A percentile compares a stretch with the other conserved stretches of the same genome.
Evolutionary conservation across 1,140 invertebrate species (phyloP).

Genomic region (Geopemphigus sp.): DNA sequence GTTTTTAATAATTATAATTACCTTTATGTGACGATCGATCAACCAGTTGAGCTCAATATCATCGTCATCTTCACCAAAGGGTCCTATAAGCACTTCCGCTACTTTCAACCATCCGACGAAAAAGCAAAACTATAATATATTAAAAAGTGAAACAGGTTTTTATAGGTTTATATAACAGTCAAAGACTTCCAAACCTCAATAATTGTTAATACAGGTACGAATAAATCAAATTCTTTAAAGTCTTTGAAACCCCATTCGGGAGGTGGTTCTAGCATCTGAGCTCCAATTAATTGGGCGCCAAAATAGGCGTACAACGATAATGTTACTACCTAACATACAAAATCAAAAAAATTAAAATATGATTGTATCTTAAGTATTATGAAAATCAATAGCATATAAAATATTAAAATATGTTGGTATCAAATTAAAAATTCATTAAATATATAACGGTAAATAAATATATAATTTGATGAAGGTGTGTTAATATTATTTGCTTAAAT

Average conservation of each 20-base stretch:
- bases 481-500: constrained; percentile 3
- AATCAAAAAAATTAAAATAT: neutral
- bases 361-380: too few species aligned
- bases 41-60: constrained; percentile 90
- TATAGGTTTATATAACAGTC: neutral
- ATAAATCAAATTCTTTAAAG: constrained; percentile 75
- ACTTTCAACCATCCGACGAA: constrained; percentile 97
- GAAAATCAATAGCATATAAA: too few species aligned
- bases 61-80: constrained; percentile 93
- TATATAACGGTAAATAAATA: too few species aligned
- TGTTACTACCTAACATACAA: constrained; percentile 74
- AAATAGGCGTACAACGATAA: constrained; percentile 89
- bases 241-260: constrained; percentile 54
- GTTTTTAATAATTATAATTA: too few species aligned
- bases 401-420: too few species aligned
- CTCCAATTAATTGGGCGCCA: constrained; percentile 78
- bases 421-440: too few species aligned
- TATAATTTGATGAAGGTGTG: neutral
- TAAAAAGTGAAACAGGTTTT: constrained; percentile 5
- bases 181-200: constrained; percentile 66
- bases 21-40: constrained; percentile 84
- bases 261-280: constrained; percentile 72
- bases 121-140: constrained; percentile 78
- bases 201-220: constrained; percentile 88
- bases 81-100: constrained; percentile 85